A percentile compares a stretch with the other conserved stretches of the same genome.
Evolutionary conservation across 2,888 invertebrate genomes (phyloP).

Genomic region (Acronicta leporina): DNA sequence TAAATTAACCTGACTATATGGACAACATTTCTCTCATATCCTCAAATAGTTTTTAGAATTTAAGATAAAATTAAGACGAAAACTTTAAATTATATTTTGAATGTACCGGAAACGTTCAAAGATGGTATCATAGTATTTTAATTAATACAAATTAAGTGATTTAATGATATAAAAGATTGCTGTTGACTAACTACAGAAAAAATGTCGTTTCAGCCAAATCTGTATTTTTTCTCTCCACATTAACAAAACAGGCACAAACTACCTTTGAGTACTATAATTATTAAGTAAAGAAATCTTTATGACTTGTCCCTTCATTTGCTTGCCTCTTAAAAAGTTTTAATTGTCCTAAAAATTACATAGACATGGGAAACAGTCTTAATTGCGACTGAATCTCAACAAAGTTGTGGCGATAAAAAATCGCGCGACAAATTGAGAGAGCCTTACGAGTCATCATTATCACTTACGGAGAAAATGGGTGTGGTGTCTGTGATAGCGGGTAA

Average conservation of each 20-base stretch:
- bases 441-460: slow-evolving; percentile 69
- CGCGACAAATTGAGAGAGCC: slow-evolving; percentile 75
- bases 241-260: slow-evolving; percentile 18
- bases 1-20: too few species aligned
- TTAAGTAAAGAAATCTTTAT: slow-evolving; percentile 41
- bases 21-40: too few species aligned
- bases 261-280: slow-evolving; percentile 51
- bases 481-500: slow-evolving; percentile 49
- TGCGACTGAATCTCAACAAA: slow-evolving; percentile 66
- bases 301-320: slow-evolving; percentile 15
- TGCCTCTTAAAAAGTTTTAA: slow-evolving; percentile 45
- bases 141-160: slow-evolving; percentile 6
- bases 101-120: slow-evolving; percentile 1
- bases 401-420: slow-evolving; percentile 69
- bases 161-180: slow-evolving; percentile 2
- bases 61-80: background rate
- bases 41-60: too few species aligned
- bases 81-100: slow-evolving; percentile 7
- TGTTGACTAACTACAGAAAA: background rate
- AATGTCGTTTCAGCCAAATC: slow-evolving; percentile 37
- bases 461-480: slow-evolving; percentile 64
- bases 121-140: background rate
- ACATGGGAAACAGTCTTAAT: slow-evolving; percentile 73
- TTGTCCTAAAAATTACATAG: slow-evolving; percentile 62
- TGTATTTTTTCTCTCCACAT: slow-evolving; percentile 11